phyloP scores from a whole-genome alignment of 2,888 invertebrate species.

The Troides oblongomaculatus region DNA sequence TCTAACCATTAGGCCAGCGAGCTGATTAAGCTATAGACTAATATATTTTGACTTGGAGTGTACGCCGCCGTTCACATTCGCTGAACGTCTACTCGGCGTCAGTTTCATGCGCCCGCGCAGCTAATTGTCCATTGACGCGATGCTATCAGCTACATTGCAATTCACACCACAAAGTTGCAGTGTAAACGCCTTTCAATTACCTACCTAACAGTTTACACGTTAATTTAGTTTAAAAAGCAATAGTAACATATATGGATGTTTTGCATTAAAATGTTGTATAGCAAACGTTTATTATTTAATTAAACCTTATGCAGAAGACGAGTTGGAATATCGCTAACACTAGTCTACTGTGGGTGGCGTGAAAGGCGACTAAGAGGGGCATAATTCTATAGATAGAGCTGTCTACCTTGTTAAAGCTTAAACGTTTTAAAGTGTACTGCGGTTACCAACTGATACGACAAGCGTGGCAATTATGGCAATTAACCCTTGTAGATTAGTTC shows the following conservation, averaged over 20 bases:
- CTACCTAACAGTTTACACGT: constrained; percentile 20
- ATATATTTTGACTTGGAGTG: not conserved
- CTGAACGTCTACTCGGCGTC: constrained; percentile 11
- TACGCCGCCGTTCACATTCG: constrained; percentile 8
- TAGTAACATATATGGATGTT: too few species aligned
- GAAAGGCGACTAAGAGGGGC: too few species aligned
- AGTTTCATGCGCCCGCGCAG: constrained; percentile 33
- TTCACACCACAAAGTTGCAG: constrained; percentile 28
- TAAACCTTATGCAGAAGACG: too few species aligned
- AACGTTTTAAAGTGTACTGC: too few species aligned
- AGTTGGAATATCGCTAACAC: too few species aligned
- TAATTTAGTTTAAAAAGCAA: not conserved
- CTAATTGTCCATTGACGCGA: constrained; percentile 34
- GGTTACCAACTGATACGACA: too few species aligned
- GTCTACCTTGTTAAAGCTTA: not conserved
- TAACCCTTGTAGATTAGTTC: too few species aligned
- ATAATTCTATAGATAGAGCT: not conserved
- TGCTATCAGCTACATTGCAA: constrained; percentile 31
- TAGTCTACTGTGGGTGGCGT: too few species aligned
- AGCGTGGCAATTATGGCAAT: too few species aligned
- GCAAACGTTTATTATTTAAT: too few species aligned
- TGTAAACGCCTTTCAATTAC: constrained; percentile 22
- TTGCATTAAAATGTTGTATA: too few species aligned
- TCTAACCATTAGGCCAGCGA: too few species aligned
- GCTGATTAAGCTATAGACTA: not conserved